A percentile compares a stretch with the other conserved stretches of the same genome.
phyloP scores from a whole-genome alignment of 37 sponge, comb jelly and placozoan species.

The Eunapius fragilis region DNA sequence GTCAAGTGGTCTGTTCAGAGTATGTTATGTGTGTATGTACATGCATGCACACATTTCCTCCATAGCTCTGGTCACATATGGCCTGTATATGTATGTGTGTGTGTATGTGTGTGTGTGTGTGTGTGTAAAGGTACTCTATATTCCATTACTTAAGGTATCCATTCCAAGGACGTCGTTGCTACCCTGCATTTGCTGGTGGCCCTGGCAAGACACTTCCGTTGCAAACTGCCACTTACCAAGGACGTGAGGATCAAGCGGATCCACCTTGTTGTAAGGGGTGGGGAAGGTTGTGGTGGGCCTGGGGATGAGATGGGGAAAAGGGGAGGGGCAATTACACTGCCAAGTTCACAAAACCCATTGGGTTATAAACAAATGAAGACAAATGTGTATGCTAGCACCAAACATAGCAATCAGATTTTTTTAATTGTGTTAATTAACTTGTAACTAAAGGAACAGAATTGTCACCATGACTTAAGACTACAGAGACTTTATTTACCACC shows the following conservation, averaged over 20 bases:
- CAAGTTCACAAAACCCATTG: too few relatives aligned
- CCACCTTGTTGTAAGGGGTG: constrained; percentile 52
- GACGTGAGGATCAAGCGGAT: constrained; percentile 79
- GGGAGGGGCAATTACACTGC: background rate
- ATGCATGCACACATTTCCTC: background rate
- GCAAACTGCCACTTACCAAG: constrained; percentile 72
- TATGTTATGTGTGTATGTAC: background rate
- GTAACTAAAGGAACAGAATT: too few relatives aligned
- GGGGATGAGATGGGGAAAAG: background rate
- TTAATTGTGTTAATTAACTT: too few relatives aligned
- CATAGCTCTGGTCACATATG: background rate
- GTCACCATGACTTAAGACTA: too few relatives aligned
- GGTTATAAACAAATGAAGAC: too few relatives aligned
- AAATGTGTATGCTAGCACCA: too few relatives aligned
- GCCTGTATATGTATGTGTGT: background rate
- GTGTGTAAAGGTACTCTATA: background rate
- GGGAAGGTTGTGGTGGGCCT: background rate
- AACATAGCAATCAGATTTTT: too few relatives aligned
- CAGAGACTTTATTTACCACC: too few relatives aligned
- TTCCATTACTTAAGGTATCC: constrained; percentile 63
- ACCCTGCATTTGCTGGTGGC: constrained; percentile 92
- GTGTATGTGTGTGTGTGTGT: background rate
- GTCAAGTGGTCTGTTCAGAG: constrained; percentile 51
- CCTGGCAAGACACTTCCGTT: constrained; percentile 84
- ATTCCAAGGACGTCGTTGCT: constrained; percentile 84